A percentile compares a stretch with the other conserved stretches of the same genome.
Conservation (phyloP, 2,888 invertebrate species). For the Drosophila testacea region DNA sequence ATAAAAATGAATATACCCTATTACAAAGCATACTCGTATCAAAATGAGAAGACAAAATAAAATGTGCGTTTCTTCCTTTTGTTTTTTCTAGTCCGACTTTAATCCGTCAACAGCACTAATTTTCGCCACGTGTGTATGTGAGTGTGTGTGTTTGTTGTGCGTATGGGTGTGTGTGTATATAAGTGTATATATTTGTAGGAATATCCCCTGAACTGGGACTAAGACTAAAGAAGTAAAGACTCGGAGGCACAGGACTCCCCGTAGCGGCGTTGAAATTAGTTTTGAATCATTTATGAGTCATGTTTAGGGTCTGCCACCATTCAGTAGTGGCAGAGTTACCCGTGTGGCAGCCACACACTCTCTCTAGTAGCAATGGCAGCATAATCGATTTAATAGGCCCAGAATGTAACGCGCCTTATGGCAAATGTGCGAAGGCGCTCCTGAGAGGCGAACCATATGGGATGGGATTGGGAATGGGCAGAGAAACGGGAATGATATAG, state of each 20-base stretch:
- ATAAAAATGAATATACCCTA: conserved; percentile 5
- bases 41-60: conserved; percentile 31
- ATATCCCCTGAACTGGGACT: conserved; percentile 40
- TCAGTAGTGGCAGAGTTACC: conserved; percentile 56
- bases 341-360: conserved; percentile 16
- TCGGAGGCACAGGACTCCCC: conserved; percentile 56
- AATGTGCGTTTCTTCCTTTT: conserved; percentile 30
- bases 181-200: conserved; percentile 27
- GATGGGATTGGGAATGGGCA: conserved; percentile 20
- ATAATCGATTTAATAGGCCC: conserved; percentile 78
- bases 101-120: conserved; percentile 70
- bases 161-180: conserved; percentile 29
- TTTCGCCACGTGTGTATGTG: conserved; percentile 65
- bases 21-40: background rate
- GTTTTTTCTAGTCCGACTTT: conserved; percentile 43
- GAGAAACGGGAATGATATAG: conserved; percentile 7
- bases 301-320: conserved; percentile 73
- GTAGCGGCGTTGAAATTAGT: conserved; percentile 74
- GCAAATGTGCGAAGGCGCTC: conserved; percentile 30
- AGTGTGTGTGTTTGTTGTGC: conserved; percentile 37
- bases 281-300: conserved; percentile 82
- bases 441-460: conserved; percentile 55
- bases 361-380: conserved; percentile 41
- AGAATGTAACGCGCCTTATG: conserved; percentile 71
- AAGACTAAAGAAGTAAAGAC: conserved; percentile 19